phyloP scores from a whole-genome alignment of 2,797 vertebrate species.

The Pantherophis alleghaniensis region DNA sequence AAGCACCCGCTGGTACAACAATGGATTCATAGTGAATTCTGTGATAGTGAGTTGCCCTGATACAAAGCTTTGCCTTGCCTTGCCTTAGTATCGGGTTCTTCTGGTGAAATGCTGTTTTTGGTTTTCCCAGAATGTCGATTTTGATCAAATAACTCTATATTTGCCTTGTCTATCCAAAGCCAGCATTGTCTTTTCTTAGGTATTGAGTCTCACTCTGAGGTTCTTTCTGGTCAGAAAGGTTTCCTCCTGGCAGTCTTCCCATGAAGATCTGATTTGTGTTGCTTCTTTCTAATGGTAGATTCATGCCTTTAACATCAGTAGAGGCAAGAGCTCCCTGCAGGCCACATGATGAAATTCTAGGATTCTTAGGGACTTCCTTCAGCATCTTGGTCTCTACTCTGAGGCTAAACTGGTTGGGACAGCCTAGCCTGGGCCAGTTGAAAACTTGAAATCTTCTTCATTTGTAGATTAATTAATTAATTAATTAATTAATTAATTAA shows the following conservation, averaged over 20 bases:
- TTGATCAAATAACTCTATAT: neutral
- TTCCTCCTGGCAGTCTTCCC: neutral
- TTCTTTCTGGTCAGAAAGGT: neutral
- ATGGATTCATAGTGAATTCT: neutral
- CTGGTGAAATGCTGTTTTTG: neutral
- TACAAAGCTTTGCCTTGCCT: neutral
- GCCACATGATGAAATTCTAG: neutral
- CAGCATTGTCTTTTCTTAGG: neutral
- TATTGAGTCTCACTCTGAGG: neutral
- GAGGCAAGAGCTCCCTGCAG: neutral
- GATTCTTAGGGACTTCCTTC: neutral
- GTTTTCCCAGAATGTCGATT: neutral
- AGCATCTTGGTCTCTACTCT: neutral
- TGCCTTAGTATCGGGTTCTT: neutral
- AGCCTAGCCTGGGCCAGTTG: neutral
- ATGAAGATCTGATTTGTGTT: neutral
- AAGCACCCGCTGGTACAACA: neutral
- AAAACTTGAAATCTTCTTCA: neutral
- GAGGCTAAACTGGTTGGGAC: neutral
- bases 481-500: too few species aligned
- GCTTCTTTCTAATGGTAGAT: neutral
- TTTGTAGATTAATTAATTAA: neutral
- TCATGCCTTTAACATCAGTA: neutral
- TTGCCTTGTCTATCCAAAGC: neutral
- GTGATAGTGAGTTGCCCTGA: neutral